Evolutionary conservation across 92 coral and sea anemone species (phyloP), one percentile per base, ranked within the genome.

Genomic region (Diadumene lineata): DNA sequence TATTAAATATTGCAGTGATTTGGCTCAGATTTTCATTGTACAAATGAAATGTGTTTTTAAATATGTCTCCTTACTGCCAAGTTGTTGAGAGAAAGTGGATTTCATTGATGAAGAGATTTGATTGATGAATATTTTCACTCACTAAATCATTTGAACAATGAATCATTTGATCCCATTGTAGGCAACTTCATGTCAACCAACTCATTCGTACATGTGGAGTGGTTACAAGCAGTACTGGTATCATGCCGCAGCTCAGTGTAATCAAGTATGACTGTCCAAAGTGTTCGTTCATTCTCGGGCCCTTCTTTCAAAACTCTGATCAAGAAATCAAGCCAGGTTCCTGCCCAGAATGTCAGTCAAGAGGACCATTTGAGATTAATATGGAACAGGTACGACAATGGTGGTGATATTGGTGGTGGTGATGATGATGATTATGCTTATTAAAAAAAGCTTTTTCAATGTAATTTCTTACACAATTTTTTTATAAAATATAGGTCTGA

Each of bases 291-390:
- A 86, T 94, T 63, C 84, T 94, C 17, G 98, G 98, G 0, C 98
- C 98, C 25, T 94, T 92, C 82, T 91, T 83, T 73, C 98, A 94
- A 66, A 82, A 87, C 22, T 73, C 97, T 57, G 90, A 94, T 80
- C 97, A 94, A 61, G 98, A 94, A 24, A 92, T 94, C 28, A 91
- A 87, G 48, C 98, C 98, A 10, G 98, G 98, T 10, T 86, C 98
- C 0, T 94, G 98, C 50, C 98, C 98, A 0, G 98, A 94, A 64
- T 94, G 98, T 65, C 98, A 94, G 67, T 94, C 98, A 17, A 86
- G 98, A 25, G 98, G 98, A 27, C 98, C 98, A n/a, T 94, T 94
- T 82, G 98, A 94, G 66, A 87, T 94, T 27, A 94, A 94, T 70
- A 87, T 94, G 85, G 98, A 94, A 68, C 97, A 91, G 89, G 98